These are phyloP conservation scores for Oenanthe melanoleuca DNA, from an alignment of 2,113 vertebrate species.

Conservation along the genomic window DNA sequence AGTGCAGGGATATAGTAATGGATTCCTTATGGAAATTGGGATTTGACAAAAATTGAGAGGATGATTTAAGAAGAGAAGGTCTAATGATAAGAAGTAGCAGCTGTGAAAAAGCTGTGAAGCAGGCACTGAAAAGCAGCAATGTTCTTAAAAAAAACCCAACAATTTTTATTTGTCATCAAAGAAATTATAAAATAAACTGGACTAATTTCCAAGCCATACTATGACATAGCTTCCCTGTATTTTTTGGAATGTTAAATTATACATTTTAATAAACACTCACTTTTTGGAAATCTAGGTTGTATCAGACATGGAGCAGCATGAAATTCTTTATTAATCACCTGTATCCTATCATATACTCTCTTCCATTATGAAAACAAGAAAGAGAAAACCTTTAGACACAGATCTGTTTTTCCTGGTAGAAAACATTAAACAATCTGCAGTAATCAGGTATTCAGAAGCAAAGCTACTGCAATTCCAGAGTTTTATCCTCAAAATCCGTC, in stretches of 20 bases:
- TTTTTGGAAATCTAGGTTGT: background rate
- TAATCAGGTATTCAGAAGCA: background rate
- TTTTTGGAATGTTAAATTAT: background rate
- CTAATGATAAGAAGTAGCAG: background rate
- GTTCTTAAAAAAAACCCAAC: rapidly evolving
- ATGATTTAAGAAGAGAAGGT: background rate
- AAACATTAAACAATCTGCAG: background rate
- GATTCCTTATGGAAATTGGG: background rate
- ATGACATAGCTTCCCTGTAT: background rate
- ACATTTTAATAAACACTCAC: background rate
- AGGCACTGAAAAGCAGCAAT: background rate
- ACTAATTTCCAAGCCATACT: background rate
- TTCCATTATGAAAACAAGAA: background rate
- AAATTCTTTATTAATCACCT: background rate
- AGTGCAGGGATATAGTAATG: background rate
- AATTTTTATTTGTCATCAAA: background rate
- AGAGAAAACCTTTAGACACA: background rate
- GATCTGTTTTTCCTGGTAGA: background rate
- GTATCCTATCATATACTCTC: background rate
- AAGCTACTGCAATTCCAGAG: background rate
- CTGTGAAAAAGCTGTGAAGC: background rate
- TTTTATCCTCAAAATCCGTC: background rate
- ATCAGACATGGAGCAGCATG: background rate
- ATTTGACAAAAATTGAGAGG: background rate
- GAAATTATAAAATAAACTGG: background rate